phyloP scores from a whole-genome alignment of 2,888 invertebrate species.

The Dascillus cervinus region DNA sequence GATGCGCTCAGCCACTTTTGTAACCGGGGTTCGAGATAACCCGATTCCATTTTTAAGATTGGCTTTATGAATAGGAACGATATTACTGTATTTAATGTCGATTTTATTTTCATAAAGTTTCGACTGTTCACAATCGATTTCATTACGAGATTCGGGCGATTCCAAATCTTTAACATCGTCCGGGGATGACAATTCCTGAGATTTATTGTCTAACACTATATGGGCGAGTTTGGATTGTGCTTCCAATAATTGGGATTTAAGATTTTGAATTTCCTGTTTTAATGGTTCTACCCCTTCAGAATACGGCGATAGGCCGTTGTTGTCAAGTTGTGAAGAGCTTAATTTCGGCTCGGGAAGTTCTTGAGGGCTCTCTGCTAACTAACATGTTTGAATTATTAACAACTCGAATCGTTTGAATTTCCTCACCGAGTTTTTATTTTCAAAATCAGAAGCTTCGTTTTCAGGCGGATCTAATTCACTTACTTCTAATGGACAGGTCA shows the following conservation, averaged over 20 bases:
- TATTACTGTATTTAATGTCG: constrained; percentile 37
- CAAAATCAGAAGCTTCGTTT: constrained; percentile 42
- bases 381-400: neutral
- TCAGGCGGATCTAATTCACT: constrained; percentile 49
- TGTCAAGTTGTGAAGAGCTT: constrained; percentile 33
- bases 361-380: constrained; percentile 39
- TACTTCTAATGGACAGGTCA: constrained; percentile 46
- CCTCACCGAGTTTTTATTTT: constrained; percentile 37
- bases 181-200: constrained; percentile 24
- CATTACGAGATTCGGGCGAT: constrained; percentile 38
- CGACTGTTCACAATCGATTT: constrained; percentile 35
- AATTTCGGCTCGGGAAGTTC: constrained; percentile 42
- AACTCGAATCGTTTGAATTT: neutral
- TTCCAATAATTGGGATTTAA: constrained; percentile 38
- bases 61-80: constrained; percentile 37
- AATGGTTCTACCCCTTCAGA: constrained; percentile 37
- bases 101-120: constrained; percentile 27
- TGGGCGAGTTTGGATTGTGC: constrained; percentile 36
- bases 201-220: constrained; percentile 19
- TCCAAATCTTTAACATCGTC: constrained; percentile 28
- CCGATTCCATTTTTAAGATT: constrained; percentile 21
- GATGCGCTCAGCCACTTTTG: constrained; percentile 67
- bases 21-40: constrained; percentile 29
- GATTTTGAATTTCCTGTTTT: constrained; percentile 35
- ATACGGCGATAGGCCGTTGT: constrained; percentile 30